phyloP scores from a whole-genome alignment of 2,113 vertebrate species.

The Plotosus lineatus region DNA sequence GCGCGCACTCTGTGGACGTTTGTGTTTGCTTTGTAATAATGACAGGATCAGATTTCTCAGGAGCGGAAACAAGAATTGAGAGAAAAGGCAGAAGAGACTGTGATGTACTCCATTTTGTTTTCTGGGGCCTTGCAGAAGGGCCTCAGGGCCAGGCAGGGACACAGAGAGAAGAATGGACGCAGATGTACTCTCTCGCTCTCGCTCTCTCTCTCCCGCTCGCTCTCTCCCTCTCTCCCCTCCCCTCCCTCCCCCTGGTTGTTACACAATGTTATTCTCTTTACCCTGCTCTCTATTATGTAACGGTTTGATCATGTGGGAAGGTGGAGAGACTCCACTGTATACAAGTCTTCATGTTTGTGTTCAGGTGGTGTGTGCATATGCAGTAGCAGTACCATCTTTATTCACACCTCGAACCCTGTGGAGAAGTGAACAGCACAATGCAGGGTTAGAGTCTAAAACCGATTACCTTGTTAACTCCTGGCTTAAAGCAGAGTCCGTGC shows the following conservation, averaged over 20 bases:
- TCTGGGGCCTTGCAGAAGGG: constrained; percentile 8
- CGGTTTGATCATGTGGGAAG: neutral
- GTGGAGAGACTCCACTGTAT: neutral
- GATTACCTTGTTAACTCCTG: constrained; percentile 99
- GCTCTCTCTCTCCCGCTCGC: constrained; percentile 46
- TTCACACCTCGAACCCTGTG: constrained; percentile 87
- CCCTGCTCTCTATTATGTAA: constrained; percentile 23
- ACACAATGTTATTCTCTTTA: neutral
- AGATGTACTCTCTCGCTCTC: constrained; percentile 83
- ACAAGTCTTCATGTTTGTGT: constrained; percentile 18
- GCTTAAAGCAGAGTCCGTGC: constrained; percentile 93
- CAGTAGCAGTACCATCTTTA: constrained; percentile 61
- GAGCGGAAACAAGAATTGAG: constrained; percentile 11
- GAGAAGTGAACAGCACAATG: constrained; percentile 92
- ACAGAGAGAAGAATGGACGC: constrained; percentile 80
- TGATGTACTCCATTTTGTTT: constrained; percentile 42
- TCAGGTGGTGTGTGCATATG: constrained; percentile 14
- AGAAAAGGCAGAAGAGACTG: constrained; percentile 33
- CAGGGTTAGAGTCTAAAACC: constrained; percentile 96
- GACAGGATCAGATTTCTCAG: constrained; percentile 14
- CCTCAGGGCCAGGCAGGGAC: constrained; percentile 48
- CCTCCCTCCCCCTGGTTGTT: neutral
- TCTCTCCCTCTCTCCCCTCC: neutral
- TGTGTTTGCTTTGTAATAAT: neutral
- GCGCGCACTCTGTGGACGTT: neutral